These are phyloP conservation scores for Pheosia tremula DNA, from an alignment of 2,888 invertebrate genomes.

Conservation along the genomic window DNA sequence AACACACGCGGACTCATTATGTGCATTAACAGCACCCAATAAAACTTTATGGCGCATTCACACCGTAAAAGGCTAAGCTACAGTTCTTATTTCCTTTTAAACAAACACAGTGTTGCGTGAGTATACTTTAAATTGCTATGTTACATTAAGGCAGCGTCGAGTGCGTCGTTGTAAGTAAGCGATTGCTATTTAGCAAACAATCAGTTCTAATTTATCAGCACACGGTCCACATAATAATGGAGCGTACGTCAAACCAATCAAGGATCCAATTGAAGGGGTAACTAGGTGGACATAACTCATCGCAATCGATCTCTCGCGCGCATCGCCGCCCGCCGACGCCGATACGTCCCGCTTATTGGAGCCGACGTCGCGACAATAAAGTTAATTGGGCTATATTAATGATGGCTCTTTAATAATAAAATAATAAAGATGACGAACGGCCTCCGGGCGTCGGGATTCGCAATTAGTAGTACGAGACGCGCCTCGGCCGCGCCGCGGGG, in stretches of 20 bases:
- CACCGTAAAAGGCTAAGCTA: conserved; percentile 53
- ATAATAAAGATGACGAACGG: conserved; percentile 73
- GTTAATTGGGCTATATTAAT: conserved; percentile 80
- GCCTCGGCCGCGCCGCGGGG: conserved; percentile 29
- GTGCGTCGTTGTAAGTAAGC: conserved; percentile 42
- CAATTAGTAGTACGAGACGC: conserved; percentile 58
- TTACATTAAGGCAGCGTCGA: conserved; percentile 26
- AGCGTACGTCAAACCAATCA: conserved; percentile 80
- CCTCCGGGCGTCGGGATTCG: conserved; percentile 57
- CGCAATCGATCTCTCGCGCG: conserved; percentile 77
- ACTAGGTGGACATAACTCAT: conserved; percentile 79
- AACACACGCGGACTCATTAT: conserved; percentile 54
- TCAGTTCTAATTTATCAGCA: conserved; percentile 73
- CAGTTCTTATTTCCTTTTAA: conserved; percentile 48
- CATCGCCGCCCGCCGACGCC: conserved; percentile 55
- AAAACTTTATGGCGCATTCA: conserved; percentile 59
- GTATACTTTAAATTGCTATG: conserved; percentile 27
- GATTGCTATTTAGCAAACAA: conserved; percentile 63
- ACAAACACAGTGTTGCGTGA: conserved; percentile 41
- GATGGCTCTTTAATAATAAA: conserved; percentile 75
- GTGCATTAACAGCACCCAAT: conserved; percentile 57
- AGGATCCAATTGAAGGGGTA: conserved; percentile 81
- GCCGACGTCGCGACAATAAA: conserved; percentile 76
- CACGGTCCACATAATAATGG: conserved; percentile 69
- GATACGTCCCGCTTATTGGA: conserved; percentile 76